A percentile compares a stretch with the other conserved stretches of the same genome.
These are phyloP conservation scores for Zaprionus capensis DNA, from an alignment of 1,140 invertebrate genomes.

Conservation along the genomic window DNA sequence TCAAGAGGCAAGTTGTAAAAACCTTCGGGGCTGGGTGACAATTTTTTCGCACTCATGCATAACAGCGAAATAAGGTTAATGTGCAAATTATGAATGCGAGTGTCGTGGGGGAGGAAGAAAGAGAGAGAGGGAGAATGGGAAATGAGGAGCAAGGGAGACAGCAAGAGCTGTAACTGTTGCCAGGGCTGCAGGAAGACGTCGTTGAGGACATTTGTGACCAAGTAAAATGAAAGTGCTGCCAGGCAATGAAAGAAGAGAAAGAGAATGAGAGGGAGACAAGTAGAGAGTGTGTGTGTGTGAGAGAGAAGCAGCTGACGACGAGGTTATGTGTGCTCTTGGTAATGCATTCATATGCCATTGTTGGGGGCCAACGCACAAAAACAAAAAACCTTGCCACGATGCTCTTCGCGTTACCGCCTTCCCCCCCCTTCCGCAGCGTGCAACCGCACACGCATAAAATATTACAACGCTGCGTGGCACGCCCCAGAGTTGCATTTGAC, in stretches of 20 bases:
- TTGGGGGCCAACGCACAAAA: slow-evolving; percentile 53
- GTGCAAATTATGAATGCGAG: slow-evolving; percentile 64
- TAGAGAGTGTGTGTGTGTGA: background rate
- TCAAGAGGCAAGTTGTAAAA: slow-evolving; percentile 54
- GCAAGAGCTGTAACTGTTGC: background rate
- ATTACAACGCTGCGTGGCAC: slow-evolving; percentile 68
- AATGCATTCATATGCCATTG: slow-evolving; percentile 73
- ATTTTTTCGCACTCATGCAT: slow-evolving; percentile 74
- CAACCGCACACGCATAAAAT: slow-evolving; percentile 63
- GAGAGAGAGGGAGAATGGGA: background rate
- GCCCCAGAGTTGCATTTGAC: slow-evolving; percentile 76
- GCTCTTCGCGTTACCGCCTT: background rate
- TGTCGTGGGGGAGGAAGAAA: background rate
- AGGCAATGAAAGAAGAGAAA: background rate
- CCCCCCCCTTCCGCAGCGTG: background rate
- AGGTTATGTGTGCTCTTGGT: slow-evolving; percentile 29
- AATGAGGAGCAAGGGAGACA: background rate
- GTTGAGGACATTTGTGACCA: slow-evolving; percentile 48
- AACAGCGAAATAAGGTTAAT: slow-evolving; percentile 76
- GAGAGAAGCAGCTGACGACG: slow-evolving; percentile 13
- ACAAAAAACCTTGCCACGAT: slow-evolving; percentile 37
- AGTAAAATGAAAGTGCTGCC: slow-evolving; percentile 63
- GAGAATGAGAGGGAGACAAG: background rate
- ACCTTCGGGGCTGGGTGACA: slow-evolving; percentile 61
- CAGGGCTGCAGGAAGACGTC: slow-evolving; percentile 27